These are phyloP conservation scores for Callaeas wilsoni DNA, from an alignment of 2,113 vertebrate genomes.

Conservation along the genomic window DNA sequence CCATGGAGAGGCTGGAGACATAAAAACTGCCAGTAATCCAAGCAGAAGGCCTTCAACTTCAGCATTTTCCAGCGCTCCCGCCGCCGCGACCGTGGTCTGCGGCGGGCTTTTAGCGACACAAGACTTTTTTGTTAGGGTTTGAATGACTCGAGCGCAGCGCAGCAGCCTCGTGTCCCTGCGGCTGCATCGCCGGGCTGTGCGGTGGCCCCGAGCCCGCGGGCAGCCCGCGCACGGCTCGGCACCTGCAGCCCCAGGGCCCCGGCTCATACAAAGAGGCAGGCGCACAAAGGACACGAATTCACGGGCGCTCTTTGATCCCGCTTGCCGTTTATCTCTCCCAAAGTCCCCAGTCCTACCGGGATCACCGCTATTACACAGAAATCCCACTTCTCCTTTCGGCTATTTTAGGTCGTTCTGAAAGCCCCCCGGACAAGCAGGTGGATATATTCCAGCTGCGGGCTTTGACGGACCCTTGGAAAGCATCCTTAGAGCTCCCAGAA, in stretches of 20 bases:
- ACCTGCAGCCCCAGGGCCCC: constrained; percentile 56
- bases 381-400: background rate
- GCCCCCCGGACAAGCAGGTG: background rate
- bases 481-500: constrained; percentile 20
- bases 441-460: background rate
- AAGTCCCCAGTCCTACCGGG: background rate
- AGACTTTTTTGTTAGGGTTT: background rate
- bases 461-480: background rate
- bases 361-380: background rate
- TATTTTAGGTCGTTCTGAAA: background rate
- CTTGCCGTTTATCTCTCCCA: background rate
- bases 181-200: background rate
- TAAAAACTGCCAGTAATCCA: constrained; percentile 97
- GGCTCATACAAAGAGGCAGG: constrained; percentile 59
- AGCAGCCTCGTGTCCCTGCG: background rate
- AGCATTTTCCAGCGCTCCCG: constrained; percentile 77
- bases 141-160: background rate
- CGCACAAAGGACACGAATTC: constrained; percentile 65
- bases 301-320: background rate
- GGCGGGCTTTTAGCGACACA: background rate
- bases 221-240: constrained; percentile 39
- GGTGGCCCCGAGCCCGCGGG: background rate
- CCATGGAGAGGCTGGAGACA: constrained; percentile 91
- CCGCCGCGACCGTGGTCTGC: background rate
- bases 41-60: constrained; percentile 94